phyloP scores from a whole-genome alignment of 1,140 invertebrate species.

The Tetranychus cinnabarinus region DNA sequence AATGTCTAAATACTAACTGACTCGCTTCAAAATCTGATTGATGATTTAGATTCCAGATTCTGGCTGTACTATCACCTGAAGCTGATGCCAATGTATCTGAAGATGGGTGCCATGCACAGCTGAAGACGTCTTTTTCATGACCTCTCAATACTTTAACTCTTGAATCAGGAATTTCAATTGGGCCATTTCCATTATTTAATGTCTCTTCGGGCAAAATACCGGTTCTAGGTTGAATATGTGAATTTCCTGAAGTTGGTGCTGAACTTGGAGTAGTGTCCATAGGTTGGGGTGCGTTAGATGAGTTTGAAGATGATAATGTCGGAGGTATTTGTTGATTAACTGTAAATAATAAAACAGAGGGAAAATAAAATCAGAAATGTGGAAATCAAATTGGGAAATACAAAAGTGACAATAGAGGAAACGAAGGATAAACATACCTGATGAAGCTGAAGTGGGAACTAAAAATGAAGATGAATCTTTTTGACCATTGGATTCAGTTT shows the following conservation, averaged over 20 bases:
- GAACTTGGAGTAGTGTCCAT: background rate
- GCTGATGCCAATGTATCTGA: constrained; percentile 84
- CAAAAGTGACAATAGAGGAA: no score
- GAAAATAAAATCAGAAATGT: no score
- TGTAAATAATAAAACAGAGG: no score
- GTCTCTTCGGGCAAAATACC: background rate
- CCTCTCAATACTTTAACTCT: constrained; percentile 81
- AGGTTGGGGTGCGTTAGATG: background rate
- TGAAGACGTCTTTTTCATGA: constrained; percentile 96
- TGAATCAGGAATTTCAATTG: constrained; percentile 60
- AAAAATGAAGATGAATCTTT: no score
- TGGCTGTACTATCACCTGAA: constrained; percentile 91
- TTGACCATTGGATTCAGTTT: no score
- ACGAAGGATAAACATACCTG: no score
- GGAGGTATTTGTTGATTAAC: background rate
- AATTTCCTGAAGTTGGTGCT: background rate
- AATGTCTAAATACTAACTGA: constrained; percentile 77
- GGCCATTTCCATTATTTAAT: constrained; percentile 20
- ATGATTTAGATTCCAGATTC: constrained; percentile 96
- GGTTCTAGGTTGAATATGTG: no score
- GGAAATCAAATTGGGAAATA: no score
- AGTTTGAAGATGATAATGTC: background rate
- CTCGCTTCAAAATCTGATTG: constrained; percentile 42
- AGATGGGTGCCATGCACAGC: constrained; percentile 97
- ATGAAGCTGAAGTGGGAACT: no score